phyloP scores from a whole-genome alignment of 2,113 vertebrate species.

The Glareola pratincola region DNA sequence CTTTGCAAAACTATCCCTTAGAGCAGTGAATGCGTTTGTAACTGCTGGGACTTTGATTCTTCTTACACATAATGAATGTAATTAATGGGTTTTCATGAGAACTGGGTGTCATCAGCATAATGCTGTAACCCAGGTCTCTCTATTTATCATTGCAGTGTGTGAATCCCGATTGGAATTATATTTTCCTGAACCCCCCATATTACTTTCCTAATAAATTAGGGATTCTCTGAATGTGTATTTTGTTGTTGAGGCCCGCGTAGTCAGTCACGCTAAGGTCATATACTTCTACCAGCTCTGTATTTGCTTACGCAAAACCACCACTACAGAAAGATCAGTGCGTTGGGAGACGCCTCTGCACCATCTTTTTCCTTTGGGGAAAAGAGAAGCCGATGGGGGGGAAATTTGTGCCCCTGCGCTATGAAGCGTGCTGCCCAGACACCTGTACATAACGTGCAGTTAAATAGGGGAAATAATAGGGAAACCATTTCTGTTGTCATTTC shows the following conservation, averaged over 20 bases:
- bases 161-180: not conserved
- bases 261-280: not conserved
- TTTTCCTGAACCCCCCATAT: not conserved
- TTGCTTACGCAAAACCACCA: not conserved
- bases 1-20: not conserved
- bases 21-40: not conserved
- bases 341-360: not conserved
- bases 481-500: conserved; percentile 57
- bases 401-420: not conserved
- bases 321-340: not conserved
- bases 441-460: conserved; percentile 64
- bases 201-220: not conserved
- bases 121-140: not conserved
- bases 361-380: not conserved
- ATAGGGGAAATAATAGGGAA: conserved; percentile 62
- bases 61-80: not conserved
- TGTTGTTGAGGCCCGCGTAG: not conserved
- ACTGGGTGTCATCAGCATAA: not conserved
- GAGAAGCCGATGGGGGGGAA: not conserved
- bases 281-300: not conserved
- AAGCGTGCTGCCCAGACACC: conserved; percentile 52
- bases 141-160: not conserved
- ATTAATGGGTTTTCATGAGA: conserved; percentile 1
- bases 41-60: not conserved
- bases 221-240: not conserved